Conservation (phyloP, 2,113 vertebrate genomes). For the Alosa alosa region DNA sequence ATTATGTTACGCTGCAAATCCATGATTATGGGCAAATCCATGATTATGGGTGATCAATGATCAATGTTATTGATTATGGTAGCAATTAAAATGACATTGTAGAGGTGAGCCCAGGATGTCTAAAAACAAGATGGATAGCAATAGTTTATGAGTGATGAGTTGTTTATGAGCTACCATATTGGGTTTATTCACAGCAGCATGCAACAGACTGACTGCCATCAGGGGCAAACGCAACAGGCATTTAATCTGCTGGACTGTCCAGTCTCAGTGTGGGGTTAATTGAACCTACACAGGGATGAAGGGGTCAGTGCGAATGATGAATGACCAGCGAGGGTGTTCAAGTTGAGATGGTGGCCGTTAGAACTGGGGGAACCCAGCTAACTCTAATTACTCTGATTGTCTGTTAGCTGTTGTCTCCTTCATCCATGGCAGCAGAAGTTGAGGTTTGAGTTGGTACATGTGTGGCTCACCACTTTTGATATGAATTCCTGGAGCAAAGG, state of each 20-base stretch:
- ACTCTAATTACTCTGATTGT: background rate
- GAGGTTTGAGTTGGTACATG: background rate
- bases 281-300: background rate
- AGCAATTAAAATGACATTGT: background rate
- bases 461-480: background rate
- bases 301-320: constrained; percentile 35
- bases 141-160: background rate
- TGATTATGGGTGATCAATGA: background rate
- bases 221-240: background rate
- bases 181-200: background rate
- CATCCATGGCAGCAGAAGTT: background rate
- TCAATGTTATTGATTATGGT: background rate
- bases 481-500: background rate
- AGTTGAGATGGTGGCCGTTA: background rate
- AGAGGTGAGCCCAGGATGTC: background rate
- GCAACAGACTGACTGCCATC: background rate
- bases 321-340: background rate
- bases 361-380: background rate
- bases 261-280: background rate
- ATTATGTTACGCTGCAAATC: too few species aligned
- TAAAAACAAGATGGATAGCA: background rate
- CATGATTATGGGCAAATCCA: background rate
- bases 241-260: background rate
- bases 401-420: background rate
- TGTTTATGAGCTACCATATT: background rate